Percentiles rank a stretch among this genome's conserved stretches.
Evolutionary conservation across 1,140 invertebrate species (phyloP).

Genomic region (Polypedilum pembai): DNA sequence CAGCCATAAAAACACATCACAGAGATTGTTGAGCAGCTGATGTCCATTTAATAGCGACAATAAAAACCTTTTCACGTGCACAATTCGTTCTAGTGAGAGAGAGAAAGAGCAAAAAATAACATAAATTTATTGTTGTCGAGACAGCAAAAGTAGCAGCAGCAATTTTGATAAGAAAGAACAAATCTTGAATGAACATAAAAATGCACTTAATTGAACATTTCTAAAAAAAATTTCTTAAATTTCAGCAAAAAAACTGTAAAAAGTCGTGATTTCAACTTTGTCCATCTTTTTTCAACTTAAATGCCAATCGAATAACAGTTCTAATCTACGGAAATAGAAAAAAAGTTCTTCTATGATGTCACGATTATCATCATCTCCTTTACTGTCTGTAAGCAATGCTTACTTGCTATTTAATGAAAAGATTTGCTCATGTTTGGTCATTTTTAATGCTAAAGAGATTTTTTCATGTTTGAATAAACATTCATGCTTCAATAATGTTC

Average conservation of each 20-base stretch:
- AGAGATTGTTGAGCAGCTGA: background rate
- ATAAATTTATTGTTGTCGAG: too few relatives aligned
- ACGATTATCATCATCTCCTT: slow-evolving; percentile 21
- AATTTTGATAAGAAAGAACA: background rate
- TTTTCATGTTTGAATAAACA: background rate
- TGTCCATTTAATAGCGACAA: background rate
- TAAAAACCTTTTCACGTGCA: slow-evolving; percentile 12
- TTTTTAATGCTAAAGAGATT: background rate
- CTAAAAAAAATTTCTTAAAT: background rate
- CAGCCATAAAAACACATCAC: too few relatives aligned
- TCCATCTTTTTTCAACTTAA: too few relatives aligned
- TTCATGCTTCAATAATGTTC: background rate
- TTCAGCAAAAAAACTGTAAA: too few relatives aligned
- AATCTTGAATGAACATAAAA: background rate
- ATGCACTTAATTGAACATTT: background rate
- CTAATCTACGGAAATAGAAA: background rate
- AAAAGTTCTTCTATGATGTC: background rate
- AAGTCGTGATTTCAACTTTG: too few relatives aligned
- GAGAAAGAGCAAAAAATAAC: background rate
- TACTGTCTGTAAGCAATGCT: background rate
- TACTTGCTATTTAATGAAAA: background rate
- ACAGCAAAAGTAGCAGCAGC: too few relatives aligned
- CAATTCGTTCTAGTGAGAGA: background rate
- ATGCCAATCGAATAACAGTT: too few relatives aligned
- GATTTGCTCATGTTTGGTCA: slow-evolving; percentile 11